Conservation (phyloP, 2,888 invertebrate species). For the Chrysolina americana region DNA sequence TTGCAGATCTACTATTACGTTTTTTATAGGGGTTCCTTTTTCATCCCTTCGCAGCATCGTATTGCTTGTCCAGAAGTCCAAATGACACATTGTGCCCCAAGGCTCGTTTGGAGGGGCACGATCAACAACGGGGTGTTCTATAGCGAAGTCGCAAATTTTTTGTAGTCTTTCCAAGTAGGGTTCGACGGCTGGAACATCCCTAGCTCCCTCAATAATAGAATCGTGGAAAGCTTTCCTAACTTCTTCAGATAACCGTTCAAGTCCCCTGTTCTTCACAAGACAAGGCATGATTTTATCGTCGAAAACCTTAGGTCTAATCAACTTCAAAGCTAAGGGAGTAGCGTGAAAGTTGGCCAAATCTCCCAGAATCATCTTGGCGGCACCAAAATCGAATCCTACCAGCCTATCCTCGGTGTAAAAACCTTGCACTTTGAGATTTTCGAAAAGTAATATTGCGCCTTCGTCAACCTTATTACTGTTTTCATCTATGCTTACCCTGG, state of each 20-base stretch:
- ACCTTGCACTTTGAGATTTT: conserved; percentile 72
- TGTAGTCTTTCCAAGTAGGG: conserved; percentile 58
- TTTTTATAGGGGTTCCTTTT: conserved; percentile 67
- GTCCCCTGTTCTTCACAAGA: conserved; percentile 62
- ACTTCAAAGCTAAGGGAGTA: conserved; percentile 72
- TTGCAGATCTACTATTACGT: conserved; percentile 76
- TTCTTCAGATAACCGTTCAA: conserved; percentile 63
- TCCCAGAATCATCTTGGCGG: conserved; percentile 69
- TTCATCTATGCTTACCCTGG: conserved; percentile 68
- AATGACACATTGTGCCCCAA: conserved; percentile 73
- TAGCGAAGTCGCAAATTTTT: conserved; percentile 57
- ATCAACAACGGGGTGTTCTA: conserved; percentile 47
- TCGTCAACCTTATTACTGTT: conserved; percentile 70
- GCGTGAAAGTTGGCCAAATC: conserved; percentile 75
- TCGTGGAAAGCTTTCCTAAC: conserved; percentile 62
- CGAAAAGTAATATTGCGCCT: conserved; percentile 73
- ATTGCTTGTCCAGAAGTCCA: conserved; percentile 77
- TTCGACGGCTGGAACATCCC: conserved; percentile 56
- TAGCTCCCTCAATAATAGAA: conserved; percentile 59
- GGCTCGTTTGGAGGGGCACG: conserved; percentile 66
- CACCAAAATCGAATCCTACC: conserved; percentile 71
- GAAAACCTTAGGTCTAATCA: conserved; percentile 69
- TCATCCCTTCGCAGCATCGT: conserved; percentile 72
- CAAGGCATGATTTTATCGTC: conserved; percentile 67
- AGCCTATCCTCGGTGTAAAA: conserved; percentile 72